Conservation (phyloP, 2,888 invertebrate genomes). For the Beris chalybata region DNA sequence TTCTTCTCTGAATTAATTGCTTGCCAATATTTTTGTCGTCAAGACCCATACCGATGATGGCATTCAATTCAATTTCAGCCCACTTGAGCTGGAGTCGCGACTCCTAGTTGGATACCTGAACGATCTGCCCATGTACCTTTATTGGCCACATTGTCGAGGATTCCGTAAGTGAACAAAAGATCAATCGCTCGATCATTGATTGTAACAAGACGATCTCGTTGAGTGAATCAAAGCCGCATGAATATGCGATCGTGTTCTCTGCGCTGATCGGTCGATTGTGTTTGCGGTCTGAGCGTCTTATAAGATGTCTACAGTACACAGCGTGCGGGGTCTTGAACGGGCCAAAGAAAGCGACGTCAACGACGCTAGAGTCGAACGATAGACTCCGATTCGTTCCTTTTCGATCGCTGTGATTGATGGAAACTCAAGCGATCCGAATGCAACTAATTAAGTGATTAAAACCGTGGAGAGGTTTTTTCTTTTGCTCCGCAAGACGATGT, state of each 20-base stretch:
- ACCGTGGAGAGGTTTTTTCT: slow-evolving; percentile 18
- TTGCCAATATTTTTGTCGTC: slow-evolving; percentile 19
- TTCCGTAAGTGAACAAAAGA: slow-evolving; percentile 28
- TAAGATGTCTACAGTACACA: too few relatives aligned
- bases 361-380: too few relatives aligned
- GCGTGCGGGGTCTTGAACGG: too few relatives aligned
- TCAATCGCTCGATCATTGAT: slow-evolving; percentile 27
- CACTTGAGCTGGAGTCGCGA: neutral
- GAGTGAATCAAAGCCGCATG: slow-evolving; percentile 25
- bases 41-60: too few relatives aligned
- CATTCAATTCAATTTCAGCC: neutral
- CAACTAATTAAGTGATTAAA: slow-evolving; percentile 32
- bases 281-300: too few relatives aligned
- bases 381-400: too few relatives aligned
- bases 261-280: too few relatives aligned
- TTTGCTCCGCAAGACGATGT: neutral
- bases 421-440: slow-evolving; percentile 25
- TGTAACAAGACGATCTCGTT: slow-evolving; percentile 26
- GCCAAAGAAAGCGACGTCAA: too few relatives aligned
- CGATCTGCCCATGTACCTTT: slow-evolving; percentile 3
- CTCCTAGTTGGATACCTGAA: neutral
- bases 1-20: slow-evolving; percentile 25
- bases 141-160: slow-evolving; percentile 6
- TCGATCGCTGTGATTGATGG: slow-evolving; percentile 28
- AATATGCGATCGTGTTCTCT: too few relatives aligned